These are phyloP conservation scores for Leptobrachium ailaonicum DNA, from an alignment of 2,113 vertebrate genomes.

Conservation along the genomic window DNA sequence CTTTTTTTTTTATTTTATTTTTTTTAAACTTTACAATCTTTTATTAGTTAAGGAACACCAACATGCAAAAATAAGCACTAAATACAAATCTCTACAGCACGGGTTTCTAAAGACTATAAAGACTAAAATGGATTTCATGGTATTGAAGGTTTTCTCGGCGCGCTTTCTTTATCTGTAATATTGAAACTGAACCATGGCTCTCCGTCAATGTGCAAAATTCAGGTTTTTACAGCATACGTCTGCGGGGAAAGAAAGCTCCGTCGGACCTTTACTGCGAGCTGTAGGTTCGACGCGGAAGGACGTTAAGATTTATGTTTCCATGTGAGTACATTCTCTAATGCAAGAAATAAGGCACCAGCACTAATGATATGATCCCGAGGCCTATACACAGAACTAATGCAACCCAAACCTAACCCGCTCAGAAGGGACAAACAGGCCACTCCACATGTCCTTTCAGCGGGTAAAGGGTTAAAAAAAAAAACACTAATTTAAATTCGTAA, in stretches of 20 bases:
- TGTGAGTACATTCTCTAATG: slow-evolving; percentile 75
- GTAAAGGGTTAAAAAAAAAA: slow-evolving; percentile 48
- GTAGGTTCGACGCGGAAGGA: slow-evolving; percentile 65
- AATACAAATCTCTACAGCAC: slow-evolving; percentile 78
- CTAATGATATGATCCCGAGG: slow-evolving; percentile 65
- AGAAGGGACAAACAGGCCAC: slow-evolving; percentile 52
- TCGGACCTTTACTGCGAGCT: slow-evolving; percentile 70
- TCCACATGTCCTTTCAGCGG: slow-evolving; percentile 50
- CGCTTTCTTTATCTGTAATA: slow-evolving; percentile 59
- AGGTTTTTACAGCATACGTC: slow-evolving; percentile 58
- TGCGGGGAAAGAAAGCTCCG: slow-evolving; percentile 53
- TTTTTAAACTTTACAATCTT: slow-evolving; percentile 83
- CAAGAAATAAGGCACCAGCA: slow-evolving; percentile 74
- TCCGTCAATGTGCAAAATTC: slow-evolving; percentile 57
- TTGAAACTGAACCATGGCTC: slow-evolving; percentile 64
- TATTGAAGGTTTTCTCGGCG: slow-evolving; percentile 58
- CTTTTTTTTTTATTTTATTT: too few relatives aligned
- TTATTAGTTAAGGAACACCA: slow-evolving; percentile 87
- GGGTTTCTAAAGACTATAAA: slow-evolving; percentile 57
- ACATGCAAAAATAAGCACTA: slow-evolving; percentile 88
- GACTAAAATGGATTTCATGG: slow-evolving; percentile 61
- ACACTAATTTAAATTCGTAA: slow-evolving; percentile 35
- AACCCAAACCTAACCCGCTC: slow-evolving; percentile 68
- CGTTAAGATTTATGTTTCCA: slow-evolving; percentile 63
- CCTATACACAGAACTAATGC: slow-evolving; percentile 64